Evolutionary conservation across 2,888 invertebrate genomes (phyloP).

Genomic region (Nematopogon swammerdamellus): DNA sequence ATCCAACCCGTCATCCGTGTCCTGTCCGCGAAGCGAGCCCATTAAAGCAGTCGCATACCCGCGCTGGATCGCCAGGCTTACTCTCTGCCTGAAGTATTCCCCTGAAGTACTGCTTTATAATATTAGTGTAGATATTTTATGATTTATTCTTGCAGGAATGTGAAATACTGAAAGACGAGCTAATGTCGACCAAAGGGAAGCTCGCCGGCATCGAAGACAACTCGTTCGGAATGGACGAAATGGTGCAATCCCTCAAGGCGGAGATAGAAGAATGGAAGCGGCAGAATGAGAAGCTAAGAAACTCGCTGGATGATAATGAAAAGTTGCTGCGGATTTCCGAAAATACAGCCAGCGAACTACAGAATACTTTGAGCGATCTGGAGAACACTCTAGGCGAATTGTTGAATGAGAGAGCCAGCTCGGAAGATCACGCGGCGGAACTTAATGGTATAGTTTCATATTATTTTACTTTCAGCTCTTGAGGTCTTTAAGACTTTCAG

Average conservation of each 20-base stretch:
- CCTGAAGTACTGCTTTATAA: no score
- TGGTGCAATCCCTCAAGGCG: slow-evolving; percentile 64
- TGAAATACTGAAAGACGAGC: slow-evolving; percentile 61
- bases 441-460: slow-evolving; percentile 28
- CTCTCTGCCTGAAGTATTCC: no score
- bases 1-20: no score
- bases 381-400: slow-evolving; percentile 70
- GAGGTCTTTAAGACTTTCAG: no score
- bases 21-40: no score
- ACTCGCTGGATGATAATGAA: slow-evolving; percentile 62
- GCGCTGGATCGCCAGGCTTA: no score
- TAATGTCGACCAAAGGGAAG: slow-evolving; percentile 54
- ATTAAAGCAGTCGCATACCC: no score
- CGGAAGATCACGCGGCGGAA: slow-evolving; percentile 49
- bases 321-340: slow-evolving; percentile 63
- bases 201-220: slow-evolving; percentile 65
- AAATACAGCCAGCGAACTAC: slow-evolving; percentile 76
- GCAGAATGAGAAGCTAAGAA: slow-evolving; percentile 63
- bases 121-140: no score
- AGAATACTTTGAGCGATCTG: slow-evolving; percentile 68
- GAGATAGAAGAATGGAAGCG: slow-evolving; percentile 57
- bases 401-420: slow-evolving; percentile 39
- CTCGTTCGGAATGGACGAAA: slow-evolving; percentile 69
- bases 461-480: no score
- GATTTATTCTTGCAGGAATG: slow-evolving; percentile 64